Evolutionary conservation across 2,888 invertebrate genomes (phyloP).

Genomic region (Esperia sulphurella): DNA sequence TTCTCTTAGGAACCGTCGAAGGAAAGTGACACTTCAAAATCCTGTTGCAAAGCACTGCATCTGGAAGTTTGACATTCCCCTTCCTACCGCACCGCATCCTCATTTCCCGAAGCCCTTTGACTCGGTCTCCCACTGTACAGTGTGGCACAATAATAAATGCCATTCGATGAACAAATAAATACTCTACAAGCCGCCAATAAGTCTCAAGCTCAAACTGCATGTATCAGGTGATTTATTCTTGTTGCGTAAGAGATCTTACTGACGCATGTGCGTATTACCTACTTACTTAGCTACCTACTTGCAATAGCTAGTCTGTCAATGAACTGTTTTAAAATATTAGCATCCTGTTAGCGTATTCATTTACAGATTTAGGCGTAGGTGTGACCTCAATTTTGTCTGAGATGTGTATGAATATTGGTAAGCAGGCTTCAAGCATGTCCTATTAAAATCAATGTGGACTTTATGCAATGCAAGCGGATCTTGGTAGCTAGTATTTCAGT

Average conservation of each 20-base stretch:
- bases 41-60: too few species aligned
- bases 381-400: slow-evolving; percentile 36
- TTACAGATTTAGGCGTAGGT: slow-evolving; percentile 33
- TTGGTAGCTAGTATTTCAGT: too few species aligned
- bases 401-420: not conserved
- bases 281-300: not conserved
- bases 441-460: too few species aligned
- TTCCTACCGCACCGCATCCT: too few species aligned
- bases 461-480: too few species aligned
- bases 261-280: not conserved
- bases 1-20: too few species aligned
- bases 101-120: too few species aligned
- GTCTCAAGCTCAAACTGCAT: not conserved
- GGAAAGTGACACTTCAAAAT: too few species aligned
- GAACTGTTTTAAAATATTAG: slow-evolving; percentile 42
- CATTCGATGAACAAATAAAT: slow-evolving; percentile 8
- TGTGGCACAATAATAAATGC: slow-evolving; percentile 4
- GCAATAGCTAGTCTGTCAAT: slow-evolving; percentile 29
- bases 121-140: not conserved
- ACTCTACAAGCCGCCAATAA: not conserved
- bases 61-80: too few species aligned
- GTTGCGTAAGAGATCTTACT: not conserved
- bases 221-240: not conserved
- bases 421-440: not conserved
- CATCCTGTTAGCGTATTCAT: slow-evolving; percentile 35